phyloP scores from a whole-genome alignment of 2,113 vertebrate genomes.

The Danio rerio region GRCz12tu NC_133186.1:30618501-30619000 shows the following conservation, averaged over 20 bases:
- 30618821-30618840: constrained; percentile 30
- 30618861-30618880: constrained; percentile 31
- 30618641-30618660: neutral
- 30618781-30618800: neutral
- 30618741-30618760: constrained; percentile 12
- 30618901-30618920: constrained; percentile 45
- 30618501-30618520: constrained; percentile 12
- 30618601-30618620: neutral
- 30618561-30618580: constrained; percentile 1
- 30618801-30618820: constrained; percentile 1
- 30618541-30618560: neutral
- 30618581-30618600: neutral
- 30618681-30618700: constrained; percentile 3
- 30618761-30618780: constrained; percentile 20
- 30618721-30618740: neutral
- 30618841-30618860: neutral
- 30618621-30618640: neutral
- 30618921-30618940: constrained; percentile 46
- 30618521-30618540: neutral
- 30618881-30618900: constrained; percentile 50
- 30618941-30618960: constrained; percentile 4
- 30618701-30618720: constrained; percentile 29
- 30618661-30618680: constrained; percentile 19
- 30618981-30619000: constrained; percentile 37
- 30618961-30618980: constrained; percentile 29